These are phyloP conservation scores for Orchesella flavescens DNA, from an alignment of 2,888 invertebrate species.

Conservation along the genomic window DNA sequence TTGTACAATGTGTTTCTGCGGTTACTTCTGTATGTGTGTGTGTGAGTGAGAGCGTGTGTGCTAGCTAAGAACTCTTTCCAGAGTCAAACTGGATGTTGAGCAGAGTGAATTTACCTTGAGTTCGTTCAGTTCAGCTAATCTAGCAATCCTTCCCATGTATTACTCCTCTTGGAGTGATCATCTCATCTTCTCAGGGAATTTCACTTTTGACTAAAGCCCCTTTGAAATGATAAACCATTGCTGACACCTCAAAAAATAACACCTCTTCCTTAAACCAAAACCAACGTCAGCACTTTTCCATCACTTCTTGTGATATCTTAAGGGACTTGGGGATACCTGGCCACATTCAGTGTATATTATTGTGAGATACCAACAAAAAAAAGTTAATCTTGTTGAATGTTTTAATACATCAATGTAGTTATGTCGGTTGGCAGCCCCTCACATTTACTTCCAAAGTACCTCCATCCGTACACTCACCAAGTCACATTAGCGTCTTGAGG, in stretches of 20 bases:
- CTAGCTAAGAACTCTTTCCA: conserved; percentile 48
- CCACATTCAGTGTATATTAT: no score
- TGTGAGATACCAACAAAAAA: no score
- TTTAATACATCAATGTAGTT: no score
- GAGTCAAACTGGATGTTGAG: conserved; percentile 17
- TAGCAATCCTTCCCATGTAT: conserved; percentile 50
- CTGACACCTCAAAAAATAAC: conserved; percentile 57
- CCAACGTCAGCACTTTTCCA: neutral
- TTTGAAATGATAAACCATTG: conserved; percentile 60
- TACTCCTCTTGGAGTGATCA: conserved; percentile 23
- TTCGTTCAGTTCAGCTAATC: neutral
- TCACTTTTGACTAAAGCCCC: neutral
- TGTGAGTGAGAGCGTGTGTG: conserved; percentile 18
- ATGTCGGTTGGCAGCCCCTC: neutral
- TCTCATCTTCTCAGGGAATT: conserved; percentile 41
- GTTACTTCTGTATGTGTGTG: conserved; percentile 36
- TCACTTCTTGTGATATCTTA: neutral
- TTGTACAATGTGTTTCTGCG: conserved; percentile 57
- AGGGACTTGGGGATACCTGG: neutral
- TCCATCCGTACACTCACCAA: no score
- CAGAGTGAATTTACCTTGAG: neutral
- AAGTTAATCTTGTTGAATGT: no score
- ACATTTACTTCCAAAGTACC: no score
- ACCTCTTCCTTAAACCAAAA: neutral
- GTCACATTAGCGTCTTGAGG: no score